A percentile compares a stretch with the other conserved stretches of the same genome.
These are phyloP conservation scores for Onychomys torridus DNA, from an alignment of 2,797 vertebrate genomes.

Conservation along the genomic window DNA sequence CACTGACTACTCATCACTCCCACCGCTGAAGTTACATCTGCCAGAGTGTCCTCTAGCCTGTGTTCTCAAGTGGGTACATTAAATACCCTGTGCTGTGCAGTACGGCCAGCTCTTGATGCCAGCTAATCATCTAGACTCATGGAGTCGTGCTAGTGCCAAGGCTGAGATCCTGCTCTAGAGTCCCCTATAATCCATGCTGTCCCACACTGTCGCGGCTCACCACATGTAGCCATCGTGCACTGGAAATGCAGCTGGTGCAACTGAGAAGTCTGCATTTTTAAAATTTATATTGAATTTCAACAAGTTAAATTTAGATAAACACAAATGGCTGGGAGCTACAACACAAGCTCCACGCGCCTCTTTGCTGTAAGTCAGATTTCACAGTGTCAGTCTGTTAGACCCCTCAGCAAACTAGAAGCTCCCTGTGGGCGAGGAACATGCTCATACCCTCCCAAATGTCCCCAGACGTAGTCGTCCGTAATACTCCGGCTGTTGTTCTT, in stretches of 20 bases:
- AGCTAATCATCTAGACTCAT: background rate
- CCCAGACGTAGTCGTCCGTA: background rate
- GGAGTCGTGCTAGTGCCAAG: background rate
- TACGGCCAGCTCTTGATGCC: background rate
- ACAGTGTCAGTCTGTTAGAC: background rate
- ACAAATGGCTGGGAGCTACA: background rate
- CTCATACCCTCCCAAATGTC: background rate
- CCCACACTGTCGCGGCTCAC: background rate
- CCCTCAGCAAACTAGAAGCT: background rate
- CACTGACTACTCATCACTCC: background rate
- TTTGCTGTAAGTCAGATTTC: background rate
- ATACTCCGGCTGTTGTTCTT: background rate
- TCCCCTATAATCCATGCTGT: background rate
- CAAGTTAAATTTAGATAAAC: background rate
- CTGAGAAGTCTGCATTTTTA: background rate
- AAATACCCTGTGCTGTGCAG: background rate
- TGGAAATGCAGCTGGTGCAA: background rate
- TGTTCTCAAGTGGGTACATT: background rate
- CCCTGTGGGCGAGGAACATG: background rate
- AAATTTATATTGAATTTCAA: slow-evolving; percentile 23
- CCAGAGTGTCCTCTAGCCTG: background rate
- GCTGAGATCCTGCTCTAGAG: too few relatives aligned
- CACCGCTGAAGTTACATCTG: background rate
- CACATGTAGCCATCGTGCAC: background rate
- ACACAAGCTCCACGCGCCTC: background rate